Conservation (phyloP, 2,797 vertebrate species). For the Staurois parvus region DNA sequence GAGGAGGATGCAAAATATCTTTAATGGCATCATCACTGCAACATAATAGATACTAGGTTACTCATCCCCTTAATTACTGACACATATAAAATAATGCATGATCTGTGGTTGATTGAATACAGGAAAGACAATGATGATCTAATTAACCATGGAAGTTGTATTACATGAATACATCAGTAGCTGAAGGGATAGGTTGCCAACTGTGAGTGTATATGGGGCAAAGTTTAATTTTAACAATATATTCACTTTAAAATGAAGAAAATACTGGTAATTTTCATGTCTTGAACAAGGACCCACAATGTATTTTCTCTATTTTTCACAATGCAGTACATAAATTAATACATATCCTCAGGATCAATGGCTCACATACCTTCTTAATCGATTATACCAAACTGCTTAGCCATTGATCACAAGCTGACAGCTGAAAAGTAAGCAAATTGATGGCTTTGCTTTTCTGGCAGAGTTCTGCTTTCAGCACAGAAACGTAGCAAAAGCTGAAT, state of each 20-base stretch:
- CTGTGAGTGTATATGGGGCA: too few species aligned
- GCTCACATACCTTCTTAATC: slow-evolving; percentile 40
- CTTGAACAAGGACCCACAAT: neutral
- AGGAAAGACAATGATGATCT: neutral
- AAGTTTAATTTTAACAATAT: too few species aligned
- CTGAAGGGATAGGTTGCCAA: neutral
- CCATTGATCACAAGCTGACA: slow-evolving; percentile 49
- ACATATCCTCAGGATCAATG: slow-evolving; percentile 45
- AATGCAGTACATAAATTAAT: slow-evolving; percentile 39
- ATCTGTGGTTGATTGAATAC: neutral
- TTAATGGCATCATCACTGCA: neutral
- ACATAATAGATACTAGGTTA: neutral
- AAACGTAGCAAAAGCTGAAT: slow-evolving; percentile 10
- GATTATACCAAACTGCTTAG: slow-evolving; percentile 43
- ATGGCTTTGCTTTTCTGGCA: slow-evolving; percentile 27
- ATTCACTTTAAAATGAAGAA: neutral
- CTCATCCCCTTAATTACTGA: neutral
- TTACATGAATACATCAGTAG: neutral
- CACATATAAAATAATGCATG: neutral
- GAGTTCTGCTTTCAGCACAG: slow-evolving; percentile 23
- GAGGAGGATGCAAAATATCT: too few species aligned
- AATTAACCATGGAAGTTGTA: neutral
- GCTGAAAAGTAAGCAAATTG: slow-evolving; percentile 41
- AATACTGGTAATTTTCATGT: neutral
- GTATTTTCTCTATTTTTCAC: neutral